Percentiles rank a stretch among this genome's conserved stretches.
These are phyloP conservation scores for Ormia ochracea DNA, from an alignment of 2,888 invertebrate species.

Conservation along the genomic window DNA sequence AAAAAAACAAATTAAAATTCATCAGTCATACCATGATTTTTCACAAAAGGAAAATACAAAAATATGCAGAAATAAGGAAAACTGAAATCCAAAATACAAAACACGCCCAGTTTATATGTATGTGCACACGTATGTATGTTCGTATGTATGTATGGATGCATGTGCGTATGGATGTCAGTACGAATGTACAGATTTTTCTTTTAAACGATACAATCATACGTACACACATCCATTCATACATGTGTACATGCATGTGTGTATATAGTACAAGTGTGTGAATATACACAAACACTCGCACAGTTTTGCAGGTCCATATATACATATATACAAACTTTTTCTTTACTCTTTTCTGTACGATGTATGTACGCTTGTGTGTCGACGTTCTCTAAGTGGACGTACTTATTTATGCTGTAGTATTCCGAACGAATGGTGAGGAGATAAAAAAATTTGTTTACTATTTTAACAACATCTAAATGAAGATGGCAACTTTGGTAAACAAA, in stretches of 20 bases:
- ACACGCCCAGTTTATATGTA: constrained; percentile 60
- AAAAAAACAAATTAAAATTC: constrained; percentile 41
- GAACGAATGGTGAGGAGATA: constrained; percentile 67
- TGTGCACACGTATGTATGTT: too few species aligned
- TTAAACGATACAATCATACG: constrained; percentile 33
- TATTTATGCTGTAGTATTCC: background rate
- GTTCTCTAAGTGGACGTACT: constrained; percentile 10
- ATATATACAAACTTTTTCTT: constrained; percentile 49
- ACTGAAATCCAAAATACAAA: constrained; percentile 36
- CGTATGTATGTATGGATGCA: too few species aligned
- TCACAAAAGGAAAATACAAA: constrained; percentile 9
- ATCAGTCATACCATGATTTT: constrained; percentile 57
- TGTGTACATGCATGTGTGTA: background rate
- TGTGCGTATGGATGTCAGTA: too few species aligned
- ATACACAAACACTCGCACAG: too few species aligned
- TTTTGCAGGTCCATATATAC: constrained; percentile 64
- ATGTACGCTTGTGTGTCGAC: background rate
- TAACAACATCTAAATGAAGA: constrained; percentile 49
- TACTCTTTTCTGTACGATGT: background rate
- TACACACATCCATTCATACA: constrained; percentile 62
- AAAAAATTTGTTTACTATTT: constrained; percentile 60
- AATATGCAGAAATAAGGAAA: constrained; percentile 30
- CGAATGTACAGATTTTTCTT: constrained; percentile 7
- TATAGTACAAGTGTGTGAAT: constrained; percentile 3
- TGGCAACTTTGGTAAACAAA: constrained; percentile 48